Conservation (phyloP, 2,113 vertebrate species). For the Gracilinanus agilis region DNA sequence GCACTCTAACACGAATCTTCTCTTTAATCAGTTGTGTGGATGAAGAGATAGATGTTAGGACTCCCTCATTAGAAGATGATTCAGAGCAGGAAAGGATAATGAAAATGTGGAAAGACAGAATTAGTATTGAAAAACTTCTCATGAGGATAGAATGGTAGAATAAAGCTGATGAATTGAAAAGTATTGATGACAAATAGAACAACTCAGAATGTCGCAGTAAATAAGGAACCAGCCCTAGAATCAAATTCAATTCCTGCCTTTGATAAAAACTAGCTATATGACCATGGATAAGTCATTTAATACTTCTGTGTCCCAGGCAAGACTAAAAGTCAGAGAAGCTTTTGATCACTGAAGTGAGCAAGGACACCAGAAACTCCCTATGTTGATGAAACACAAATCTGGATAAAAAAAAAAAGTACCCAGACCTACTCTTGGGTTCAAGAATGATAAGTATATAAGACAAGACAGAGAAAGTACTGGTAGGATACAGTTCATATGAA, state of each 20-base stretch:
- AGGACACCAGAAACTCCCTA: not conserved
- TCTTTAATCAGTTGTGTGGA: not conserved
- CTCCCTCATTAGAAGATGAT: not conserved
- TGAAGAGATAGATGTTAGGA: not conserved
- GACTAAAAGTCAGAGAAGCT: not conserved
- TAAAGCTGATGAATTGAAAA: not conserved
- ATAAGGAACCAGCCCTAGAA: not conserved
- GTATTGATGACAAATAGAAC: not conserved
- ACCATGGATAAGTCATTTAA: not conserved
- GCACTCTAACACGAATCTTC: not conserved
- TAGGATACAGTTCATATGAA: not conserved
- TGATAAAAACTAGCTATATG: not conserved
- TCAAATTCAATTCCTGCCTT: not conserved
- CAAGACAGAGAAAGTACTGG: not conserved
- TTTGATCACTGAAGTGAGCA: not conserved
- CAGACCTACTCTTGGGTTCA: not conserved
- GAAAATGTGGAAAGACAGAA: not conserved
- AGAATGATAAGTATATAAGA: not conserved
- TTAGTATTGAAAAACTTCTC: not conserved
- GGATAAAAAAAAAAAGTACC: not conserved
- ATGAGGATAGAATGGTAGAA: not conserved
- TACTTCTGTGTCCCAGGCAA: not conserved
- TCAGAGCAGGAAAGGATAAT: not conserved
- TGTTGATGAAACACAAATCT: not conserved
- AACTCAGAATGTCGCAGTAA: not conserved